Evolutionary conservation across 2,797 vertebrate species (phyloP), one percentile per base, ranked within the genome.

Genomic region (Nannoperca obscura): DNA sequence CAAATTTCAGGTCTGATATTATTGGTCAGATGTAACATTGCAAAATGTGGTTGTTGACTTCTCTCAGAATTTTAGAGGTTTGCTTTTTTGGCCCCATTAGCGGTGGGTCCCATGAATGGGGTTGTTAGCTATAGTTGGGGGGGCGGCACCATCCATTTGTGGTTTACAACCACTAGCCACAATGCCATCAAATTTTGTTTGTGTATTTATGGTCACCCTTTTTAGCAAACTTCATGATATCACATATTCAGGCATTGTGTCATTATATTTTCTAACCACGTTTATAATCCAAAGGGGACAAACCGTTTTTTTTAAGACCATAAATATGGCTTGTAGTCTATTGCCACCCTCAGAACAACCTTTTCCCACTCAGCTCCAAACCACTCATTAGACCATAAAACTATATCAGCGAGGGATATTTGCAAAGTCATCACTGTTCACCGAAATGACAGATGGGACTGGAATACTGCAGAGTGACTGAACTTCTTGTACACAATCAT

Each of bases 21-120:
- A 58, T 64, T 34, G 50, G 27, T 64, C 46, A 71, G 71, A 78
- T 67, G 74, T 60, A 66, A 76, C 11, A 57, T 34, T 66, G 65
- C 40, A 63, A 52, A 74, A 53, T 49, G 49, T 15, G 38, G 46
- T 53, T 60, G 32, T 46, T 61, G 62, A 58, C 42, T 46, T 34
- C 13, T 40, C 34, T 49, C 42, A 4, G 34, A 50, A 58, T 73
- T 59, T 14, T 22, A 2, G 14, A 22, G 42, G n/a, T 9, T 38
- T 52, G 71, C 36, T 63, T 71, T 71, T 27, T 38, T 32, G 8
- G 57, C 47, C 20, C 55, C 44, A 60, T 70, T 76, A 70, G 50
- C 4, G 4, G 38, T 38, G 38, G 20, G 27, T 27, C 14, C 19
- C 11, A 17, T 57, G n/a, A 65, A 58, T 1, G 12, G 4, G 58